Base-by-base conservation (phyloP, 2,888 invertebrate species). In the Automeris io region DNA sequence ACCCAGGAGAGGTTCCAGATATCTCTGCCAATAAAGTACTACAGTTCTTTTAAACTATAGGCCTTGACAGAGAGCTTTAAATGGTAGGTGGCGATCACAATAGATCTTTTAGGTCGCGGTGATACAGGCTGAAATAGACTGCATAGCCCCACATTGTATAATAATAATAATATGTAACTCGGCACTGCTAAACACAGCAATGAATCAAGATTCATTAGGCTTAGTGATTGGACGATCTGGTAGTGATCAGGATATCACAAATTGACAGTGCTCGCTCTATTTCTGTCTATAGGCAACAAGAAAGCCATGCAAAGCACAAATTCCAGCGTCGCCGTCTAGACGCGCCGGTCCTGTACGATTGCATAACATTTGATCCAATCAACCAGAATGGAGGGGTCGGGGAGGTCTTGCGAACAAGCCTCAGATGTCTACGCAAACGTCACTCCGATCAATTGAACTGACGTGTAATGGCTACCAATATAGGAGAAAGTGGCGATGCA, bases 311-410 rank as follows among this genome's bases (percentile, higher is more conserved):
- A 73, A 78, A 75, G 71, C 72, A 70, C 70, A 80, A 85, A 80
- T 83, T 79, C 74, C 75, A 55, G 62, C 58, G 83, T 70, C 83
- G 82, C 78, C 81, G 85, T 82, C 85, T 83, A 72, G 83, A 76
- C 82, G 74, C 70, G 62, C 57, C 66, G 60, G 66, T 74, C 65
- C 67, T 72, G 70, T 71, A 68, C 76, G 79, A 85, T 81, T 79
- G 75, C 77, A 81, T 81, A 81, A 80, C 61, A 80, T 76, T 85
- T 81, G 80, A 85, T 82, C 83, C 82, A 85, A 83, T 83, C 83
- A 83, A 73, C 55, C 71, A 69, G 68, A 77, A 76, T 72, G 59
- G 62, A 70, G 65, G 71, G 82, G 78, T 80, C 80, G 72, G 47
- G 53, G 57, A 68, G 81, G 83, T 82, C 78, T 72, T 65, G 70